Evolutionary conservation across 1,140 invertebrate species (phyloP).

Genomic region (Agraylea sexmaculata): DNA sequence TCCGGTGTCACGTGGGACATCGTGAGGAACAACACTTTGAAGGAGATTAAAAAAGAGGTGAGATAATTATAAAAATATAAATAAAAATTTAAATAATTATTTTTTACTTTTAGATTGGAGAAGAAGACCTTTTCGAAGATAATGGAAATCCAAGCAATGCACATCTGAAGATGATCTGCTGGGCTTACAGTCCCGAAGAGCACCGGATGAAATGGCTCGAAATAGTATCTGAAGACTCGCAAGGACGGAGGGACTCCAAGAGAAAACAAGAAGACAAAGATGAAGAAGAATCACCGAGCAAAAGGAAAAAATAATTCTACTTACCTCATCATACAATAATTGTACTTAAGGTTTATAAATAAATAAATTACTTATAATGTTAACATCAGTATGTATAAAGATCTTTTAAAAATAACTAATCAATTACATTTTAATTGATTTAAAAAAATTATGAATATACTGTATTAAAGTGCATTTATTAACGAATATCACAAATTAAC

Average conservation of each 20-base stretch:
- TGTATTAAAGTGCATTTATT: too few species aligned
- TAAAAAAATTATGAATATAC: too few species aligned
- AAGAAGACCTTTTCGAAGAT: slow-evolving; percentile 41
- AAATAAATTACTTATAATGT: too few species aligned
- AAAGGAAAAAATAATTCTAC: slow-evolving; percentile 16
- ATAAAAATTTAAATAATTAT: background rate
- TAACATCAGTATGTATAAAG: too few species aligned
- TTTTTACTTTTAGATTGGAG: slow-evolving; percentile 12
- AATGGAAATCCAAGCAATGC: slow-evolving; percentile 46
- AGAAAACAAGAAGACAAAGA: too few species aligned
- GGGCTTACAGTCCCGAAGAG: slow-evolving; percentile 48
- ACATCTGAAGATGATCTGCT: slow-evolving; percentile 47
- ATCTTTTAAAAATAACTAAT: too few species aligned
- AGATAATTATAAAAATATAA: slow-evolving; percentile 20
- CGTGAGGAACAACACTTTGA: slow-evolving; percentile 44
- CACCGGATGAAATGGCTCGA: slow-evolving; percentile 17
- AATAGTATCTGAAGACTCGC: slow-evolving; percentile 7
- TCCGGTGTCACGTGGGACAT: slow-evolving; percentile 50
- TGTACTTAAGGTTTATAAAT: too few species aligned
- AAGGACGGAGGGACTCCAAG: slow-evolving; percentile 9
- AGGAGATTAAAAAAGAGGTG: slow-evolving; percentile 43
- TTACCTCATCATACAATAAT: too few species aligned
- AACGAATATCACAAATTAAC: too few species aligned
- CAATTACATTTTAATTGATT: too few species aligned
- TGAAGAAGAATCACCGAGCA: slow-evolving; percentile 11